Percentiles rank a stretch among this genome's conserved stretches.
These are phyloP conservation scores for Onchidella celtica DNA, from an alignment of 2,888 invertebrate species.

Conservation along the genomic window DNA sequence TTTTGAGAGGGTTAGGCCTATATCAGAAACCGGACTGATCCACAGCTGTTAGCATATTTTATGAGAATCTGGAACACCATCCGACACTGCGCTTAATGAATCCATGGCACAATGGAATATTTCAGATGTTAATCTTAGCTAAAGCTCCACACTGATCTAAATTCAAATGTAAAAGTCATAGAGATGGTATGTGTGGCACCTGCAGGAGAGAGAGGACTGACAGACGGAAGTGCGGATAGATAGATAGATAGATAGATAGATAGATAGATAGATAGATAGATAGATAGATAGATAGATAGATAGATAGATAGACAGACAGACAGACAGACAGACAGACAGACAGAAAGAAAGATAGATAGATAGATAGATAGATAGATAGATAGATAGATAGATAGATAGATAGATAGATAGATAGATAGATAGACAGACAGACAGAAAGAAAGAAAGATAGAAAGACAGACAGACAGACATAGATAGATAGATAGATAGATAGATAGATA, in stretches of 20 bases:
- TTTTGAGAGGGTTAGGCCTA: too few species aligned
- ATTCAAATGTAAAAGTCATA: too few species aligned
- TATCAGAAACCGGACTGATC: too few species aligned
- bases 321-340: background rate
- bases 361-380: background rate
- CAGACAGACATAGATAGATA: background rate
- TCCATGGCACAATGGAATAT: too few species aligned
- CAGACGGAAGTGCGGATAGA: conserved; percentile 1
- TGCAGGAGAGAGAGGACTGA: background rate
- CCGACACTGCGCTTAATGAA: too few species aligned
- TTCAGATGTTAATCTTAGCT: too few species aligned
- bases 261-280: too few species aligned
- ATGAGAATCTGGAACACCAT: too few species aligned
- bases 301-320: background rate
- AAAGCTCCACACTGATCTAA: too few species aligned
- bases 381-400: background rate
- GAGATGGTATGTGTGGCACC: too few species aligned
- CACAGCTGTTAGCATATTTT: too few species aligned
- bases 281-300: background rate
- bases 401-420: background rate
- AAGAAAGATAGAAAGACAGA: background rate
- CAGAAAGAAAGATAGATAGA: background rate
- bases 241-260: background rate
- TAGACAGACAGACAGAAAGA: background rate
- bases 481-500: background rate